Evolutionary conservation across 1,140 invertebrate genomes (phyloP).

Genomic region (Drosophila trapezifrons): DNA sequence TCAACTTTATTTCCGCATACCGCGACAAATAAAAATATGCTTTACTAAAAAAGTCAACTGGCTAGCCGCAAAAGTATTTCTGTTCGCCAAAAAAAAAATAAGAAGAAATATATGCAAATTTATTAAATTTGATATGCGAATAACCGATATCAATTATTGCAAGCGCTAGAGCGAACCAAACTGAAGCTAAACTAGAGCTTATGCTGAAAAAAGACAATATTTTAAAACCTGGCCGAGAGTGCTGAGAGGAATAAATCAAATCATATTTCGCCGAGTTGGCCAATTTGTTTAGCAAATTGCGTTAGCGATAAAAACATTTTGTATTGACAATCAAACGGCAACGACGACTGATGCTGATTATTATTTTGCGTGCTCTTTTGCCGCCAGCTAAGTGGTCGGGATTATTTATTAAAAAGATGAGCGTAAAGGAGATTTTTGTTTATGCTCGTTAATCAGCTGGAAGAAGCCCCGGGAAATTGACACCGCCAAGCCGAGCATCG

Average conservation of each 20-base stretch:
- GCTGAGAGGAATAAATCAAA: conserved; percentile 73
- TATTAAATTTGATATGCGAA: conserved; percentile 70
- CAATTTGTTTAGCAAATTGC: conserved; percentile 72
- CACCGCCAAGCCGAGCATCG: conserved; percentile 16
- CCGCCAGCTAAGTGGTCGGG: conserved; percentile 35
- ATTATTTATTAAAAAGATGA: conserved; percentile 56
- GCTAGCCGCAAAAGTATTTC: conserved; percentile 49
- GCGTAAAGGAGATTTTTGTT: conserved; percentile 27
- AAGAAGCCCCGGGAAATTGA: conserved; percentile 43
- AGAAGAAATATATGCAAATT: conserved; percentile 61
- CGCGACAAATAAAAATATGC: conserved; percentile 36
- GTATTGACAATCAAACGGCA: conserved; percentile 51
- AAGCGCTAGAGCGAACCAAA: conserved; percentile 30
- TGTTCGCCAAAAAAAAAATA: conserved; percentile 23
- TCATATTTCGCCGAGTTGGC: conserved; percentile 60
- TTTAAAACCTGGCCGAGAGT: conserved; percentile 55
- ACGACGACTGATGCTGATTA: conserved; percentile 40
- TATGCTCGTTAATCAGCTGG: conserved; percentile 36
- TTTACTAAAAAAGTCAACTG: conserved; percentile 23
- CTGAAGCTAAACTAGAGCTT: conserved; percentile 51
- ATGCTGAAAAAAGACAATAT: conserved; percentile 20
- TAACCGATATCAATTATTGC: conserved; percentile 74
- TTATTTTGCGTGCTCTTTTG: conserved; percentile 27
- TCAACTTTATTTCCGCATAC: conserved; percentile 68
- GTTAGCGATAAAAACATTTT: conserved; percentile 67